Conservation (phyloP, 2,888 invertebrate genomes). For the Hydrotaea diabolus region DNA sequence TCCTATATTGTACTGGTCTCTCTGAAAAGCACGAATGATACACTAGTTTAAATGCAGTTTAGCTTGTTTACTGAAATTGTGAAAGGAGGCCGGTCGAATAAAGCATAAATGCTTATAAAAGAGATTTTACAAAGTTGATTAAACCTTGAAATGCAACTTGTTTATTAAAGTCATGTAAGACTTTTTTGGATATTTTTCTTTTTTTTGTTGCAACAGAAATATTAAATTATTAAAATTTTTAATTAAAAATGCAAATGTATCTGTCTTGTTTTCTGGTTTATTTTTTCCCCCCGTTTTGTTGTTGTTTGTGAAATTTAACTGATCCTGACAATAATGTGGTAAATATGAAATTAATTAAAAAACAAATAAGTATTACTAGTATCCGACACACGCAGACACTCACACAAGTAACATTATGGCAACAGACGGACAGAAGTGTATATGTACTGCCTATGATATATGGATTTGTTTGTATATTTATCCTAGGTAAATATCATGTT, state of each 20-base stretch:
- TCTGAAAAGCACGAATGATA: no score
- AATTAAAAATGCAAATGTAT: conserved; percentile 21
- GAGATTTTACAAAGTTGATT: not conserved
- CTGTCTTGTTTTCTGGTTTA: not conserved
- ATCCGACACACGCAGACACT: not conserved
- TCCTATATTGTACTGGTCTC: no score
- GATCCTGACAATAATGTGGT: conserved; percentile 24
- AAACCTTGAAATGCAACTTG: not conserved
- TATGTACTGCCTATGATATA: not conserved
- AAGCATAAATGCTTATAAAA: no score
- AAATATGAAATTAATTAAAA: conserved; percentile 25
- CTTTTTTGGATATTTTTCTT: not conserved
- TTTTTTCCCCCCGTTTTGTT: conserved; percentile 1
- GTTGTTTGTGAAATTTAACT: conserved; percentile 9
- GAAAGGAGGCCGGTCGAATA: no score
- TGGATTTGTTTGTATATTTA: not conserved
- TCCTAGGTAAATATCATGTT: conserved; percentile 11
- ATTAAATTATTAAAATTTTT: not conserved
- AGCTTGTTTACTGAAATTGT: no score
- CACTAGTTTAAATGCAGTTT: no score
- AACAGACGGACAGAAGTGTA: not conserved
- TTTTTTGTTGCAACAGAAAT: not conserved
- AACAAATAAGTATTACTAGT: conserved; percentile 3
- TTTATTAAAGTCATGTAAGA: not conserved
- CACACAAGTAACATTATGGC: not conserved